phyloP scores from a whole-genome alignment of 2,797 vertebrate species.

The Dicrostonyx torquatus region DNA sequence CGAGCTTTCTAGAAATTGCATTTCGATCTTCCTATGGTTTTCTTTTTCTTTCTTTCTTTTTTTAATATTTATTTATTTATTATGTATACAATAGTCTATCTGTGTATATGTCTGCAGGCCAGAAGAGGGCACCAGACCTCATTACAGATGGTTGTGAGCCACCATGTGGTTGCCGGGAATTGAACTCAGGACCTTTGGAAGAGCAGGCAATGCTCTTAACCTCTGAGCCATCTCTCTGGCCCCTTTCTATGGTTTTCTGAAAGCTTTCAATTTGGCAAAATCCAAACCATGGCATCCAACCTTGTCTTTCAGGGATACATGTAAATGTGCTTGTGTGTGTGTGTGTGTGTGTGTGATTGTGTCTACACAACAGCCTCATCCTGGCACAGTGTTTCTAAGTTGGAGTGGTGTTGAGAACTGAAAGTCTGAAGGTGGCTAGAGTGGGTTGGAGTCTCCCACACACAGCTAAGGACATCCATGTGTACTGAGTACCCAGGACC shows the following conservation, averaged over 20 bases:
- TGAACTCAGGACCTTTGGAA: too few relatives aligned
- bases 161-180: too few relatives aligned
- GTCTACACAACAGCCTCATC: not conserved
- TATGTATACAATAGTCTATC: too few relatives aligned
- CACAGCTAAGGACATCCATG: not conserved
- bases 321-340: not conserved
- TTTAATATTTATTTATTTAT: too few relatives aligned
- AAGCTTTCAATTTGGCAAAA: not conserved
- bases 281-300: not conserved
- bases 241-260: too few relatives aligned
- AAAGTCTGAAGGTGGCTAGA: not conserved
- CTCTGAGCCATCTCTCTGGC: too few relatives aligned
- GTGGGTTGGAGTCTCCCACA: not conserved
- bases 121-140: too few relatives aligned
- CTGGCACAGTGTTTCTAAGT: not conserved
- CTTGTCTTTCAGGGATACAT: not conserved
- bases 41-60: too few relatives aligned
- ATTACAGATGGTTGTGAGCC: too few relatives aligned
- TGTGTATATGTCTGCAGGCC: too few relatives aligned
- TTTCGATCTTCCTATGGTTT: not conserved
- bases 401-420: not conserved
- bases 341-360: not conserved
- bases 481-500: not conserved
- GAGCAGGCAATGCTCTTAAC: too few relatives aligned
- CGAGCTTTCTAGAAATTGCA: conserved; percentile 18